phyloP scores from a whole-genome alignment of 1,140 invertebrate genomes.

The Steinernema khuongi region DNA sequence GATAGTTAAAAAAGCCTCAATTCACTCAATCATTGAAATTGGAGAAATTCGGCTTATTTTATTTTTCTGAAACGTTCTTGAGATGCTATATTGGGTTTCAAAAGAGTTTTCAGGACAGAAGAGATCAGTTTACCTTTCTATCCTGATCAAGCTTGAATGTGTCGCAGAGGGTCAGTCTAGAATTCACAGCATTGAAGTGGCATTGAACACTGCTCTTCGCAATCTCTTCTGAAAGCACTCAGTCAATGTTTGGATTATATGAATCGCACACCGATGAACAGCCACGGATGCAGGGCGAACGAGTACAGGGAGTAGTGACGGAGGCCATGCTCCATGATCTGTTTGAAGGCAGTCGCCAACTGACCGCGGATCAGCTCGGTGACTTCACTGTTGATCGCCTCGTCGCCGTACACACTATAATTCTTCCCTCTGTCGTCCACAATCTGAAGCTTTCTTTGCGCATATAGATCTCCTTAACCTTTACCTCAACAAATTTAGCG shows the following conservation, averaged over 20 bases:
- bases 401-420: slow-evolving; percentile 92
- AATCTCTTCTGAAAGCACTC: slow-evolving; percentile 61
- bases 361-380: slow-evolving; percentile 87
- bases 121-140: slow-evolving; percentile 68
- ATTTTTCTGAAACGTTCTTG: background rate
- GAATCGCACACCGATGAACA: slow-evolving; percentile 76
- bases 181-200: slow-evolving; percentile 96
- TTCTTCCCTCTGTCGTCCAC: slow-evolving; percentile 90
- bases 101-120: too few species aligned
- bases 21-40: too few species aligned
- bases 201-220: slow-evolving; percentile 90
- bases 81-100: slow-evolving; percentile 14
- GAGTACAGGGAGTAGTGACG: slow-evolving; percentile 72
- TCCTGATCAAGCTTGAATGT: slow-evolving; percentile 95
- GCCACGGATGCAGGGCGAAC: slow-evolving; percentile 91
- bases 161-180: slow-evolving; percentile 89
- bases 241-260: background rate
- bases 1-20: background rate
- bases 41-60: too few species aligned
- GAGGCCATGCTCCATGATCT: slow-evolving; percentile 91
- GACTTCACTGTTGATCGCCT: slow-evolving; percentile 83
- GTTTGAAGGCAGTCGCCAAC: slow-evolving; percentile 84
- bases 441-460: slow-evolving; percentile 63
- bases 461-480: slow-evolving; percentile 23
- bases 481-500: slow-evolving; percentile 64